These are phyloP conservation scores for Listronotus oregonensis DNA, from an alignment of 1,140 invertebrate species.

Conservation along the genomic window DNA sequence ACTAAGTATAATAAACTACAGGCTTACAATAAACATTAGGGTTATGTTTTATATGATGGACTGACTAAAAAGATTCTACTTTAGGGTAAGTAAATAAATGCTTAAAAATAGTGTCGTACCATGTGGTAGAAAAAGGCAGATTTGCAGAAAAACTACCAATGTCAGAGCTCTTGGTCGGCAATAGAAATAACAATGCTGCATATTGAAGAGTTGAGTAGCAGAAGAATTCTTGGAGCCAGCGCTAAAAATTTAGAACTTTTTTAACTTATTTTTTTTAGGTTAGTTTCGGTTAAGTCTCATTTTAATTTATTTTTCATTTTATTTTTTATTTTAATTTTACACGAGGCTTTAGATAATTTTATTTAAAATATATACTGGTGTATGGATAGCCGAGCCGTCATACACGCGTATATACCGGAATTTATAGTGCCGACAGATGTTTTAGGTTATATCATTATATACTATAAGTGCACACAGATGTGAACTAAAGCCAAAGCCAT, in stretches of 20 bases:
- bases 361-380: constrained; percentile 30
- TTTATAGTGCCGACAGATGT: constrained; percentile 40
- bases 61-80: constrained; percentile 11
- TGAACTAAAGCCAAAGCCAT: constrained; percentile 45
- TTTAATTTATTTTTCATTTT: constrained; percentile 22
- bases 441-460: constrained; percentile 43
- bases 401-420: constrained; percentile 38
- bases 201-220: constrained; percentile 46
- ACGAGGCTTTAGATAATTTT: constrained; percentile 23
- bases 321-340: constrained; percentile 24
- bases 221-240: constrained; percentile 45
- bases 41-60: background rate
- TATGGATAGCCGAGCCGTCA: constrained; percentile 20
- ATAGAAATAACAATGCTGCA: constrained; percentile 52
- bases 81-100: constrained; percentile 2
- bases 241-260: constrained; percentile 36
- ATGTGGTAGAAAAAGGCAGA: constrained; percentile 54
- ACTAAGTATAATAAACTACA: constrained; percentile 8
- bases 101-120: constrained; percentile 43
- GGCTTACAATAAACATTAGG: constrained; percentile 1
- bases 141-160: constrained; percentile 53
- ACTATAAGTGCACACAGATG: constrained; percentile 41
- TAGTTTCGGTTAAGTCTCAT: constrained; percentile 34
- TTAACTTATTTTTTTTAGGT: constrained; percentile 27
- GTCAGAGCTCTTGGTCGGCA: constrained; percentile 51